Evolutionary conservation across 2,797 vertebrate genomes (phyloP), one percentile per base, ranked within the genome.

Genomic region (Cyprinella venusta): DNA sequence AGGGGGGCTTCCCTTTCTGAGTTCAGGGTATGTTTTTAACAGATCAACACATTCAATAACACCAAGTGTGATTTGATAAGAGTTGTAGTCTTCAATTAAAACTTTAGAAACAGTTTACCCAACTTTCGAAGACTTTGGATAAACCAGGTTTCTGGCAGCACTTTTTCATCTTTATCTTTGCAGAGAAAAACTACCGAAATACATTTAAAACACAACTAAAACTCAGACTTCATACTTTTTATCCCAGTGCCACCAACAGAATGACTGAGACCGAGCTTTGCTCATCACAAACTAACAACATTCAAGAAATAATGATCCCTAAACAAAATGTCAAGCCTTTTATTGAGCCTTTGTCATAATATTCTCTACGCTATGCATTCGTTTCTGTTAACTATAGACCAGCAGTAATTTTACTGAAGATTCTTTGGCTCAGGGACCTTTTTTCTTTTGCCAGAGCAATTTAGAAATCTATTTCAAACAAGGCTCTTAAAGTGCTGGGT

Each of bases 361-460:
- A 78, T 74, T 81, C 42, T 72, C 42, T 61, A 61, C 67, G 40
- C 38, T 19, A 77, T 45, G 56, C 82, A 85, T 72, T 38, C 56
- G 3, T 69, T 71, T 71, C 59, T 84, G 75, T 68, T 81, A 80
- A 89, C 88, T 82, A 77, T 82, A 79, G 26, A 70, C 87, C 88
- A 83, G 77, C 59, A 5, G 42, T 82, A 80, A 80, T 84, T 87
- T 70, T 38, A 84, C 24, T 38, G 18, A 71, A 65, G 40, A 63
- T 21, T 68, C 7, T 48, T 76, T 76, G 38, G 48, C 42, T 26
- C 30, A 12, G 24, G n/a, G 75, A 42, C 5, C 13, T 72, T 69
- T 81, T 82, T 68, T 67, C 59, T 72, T 65, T 68, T 69, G 61
- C 74, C 69, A 76, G 33, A 24, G 69, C 67, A 65, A 67, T 82